Base-by-base conservation (phyloP, 1,140 invertebrate species). In the Bombus ignitus region DNA sequence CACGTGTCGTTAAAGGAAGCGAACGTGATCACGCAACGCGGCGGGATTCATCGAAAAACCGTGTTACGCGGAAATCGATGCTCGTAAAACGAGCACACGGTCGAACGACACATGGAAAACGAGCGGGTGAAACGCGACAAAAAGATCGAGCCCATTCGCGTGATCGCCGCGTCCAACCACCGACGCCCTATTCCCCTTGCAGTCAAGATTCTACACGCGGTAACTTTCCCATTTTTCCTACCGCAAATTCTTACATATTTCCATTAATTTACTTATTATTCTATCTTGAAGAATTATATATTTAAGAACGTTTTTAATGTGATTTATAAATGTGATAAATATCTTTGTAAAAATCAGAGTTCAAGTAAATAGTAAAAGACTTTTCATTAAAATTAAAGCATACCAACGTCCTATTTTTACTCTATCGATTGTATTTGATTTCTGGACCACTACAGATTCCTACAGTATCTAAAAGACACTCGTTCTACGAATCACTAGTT, bases 21-120 rank as follows among this genome's bases (percentile, higher is more conserved):
- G 39, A 32, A 62, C 70, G 71, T 32, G 66, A 82, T 82, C 83
- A 59, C 47, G 76, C 70, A 44, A n/a, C 77, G 70, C 42, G 32
- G 47, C 6, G 42, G 42, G 71, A 81, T 86, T 81, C 77, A 73
- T 53, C 35, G 78, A 86, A 86, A 86, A 86, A 81, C 78, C 47
- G 44, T 47, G 75, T 68, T 82, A 25, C 59, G 44, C 62, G 72
- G 35, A 5, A 28, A 83, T 83, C 74, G 74, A 78, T 83, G 28
- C 42, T n/a, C 42, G 81, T 28, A 47, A 59, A 81, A 44, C 42
- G 53, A 44, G 80, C 39, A 5, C 35, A 22, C 72, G 39, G 9
- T 62, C 22, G 12, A 53, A 75, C 25, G 28, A 53, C 73, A 13
- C 28, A 42, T 25, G 59, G 62, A 68, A 77, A 83, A 68, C 65